Evolutionary conservation across 2,113 vertebrate genomes (phyloP).

Genomic region (Accipiter cooperii): DNA sequence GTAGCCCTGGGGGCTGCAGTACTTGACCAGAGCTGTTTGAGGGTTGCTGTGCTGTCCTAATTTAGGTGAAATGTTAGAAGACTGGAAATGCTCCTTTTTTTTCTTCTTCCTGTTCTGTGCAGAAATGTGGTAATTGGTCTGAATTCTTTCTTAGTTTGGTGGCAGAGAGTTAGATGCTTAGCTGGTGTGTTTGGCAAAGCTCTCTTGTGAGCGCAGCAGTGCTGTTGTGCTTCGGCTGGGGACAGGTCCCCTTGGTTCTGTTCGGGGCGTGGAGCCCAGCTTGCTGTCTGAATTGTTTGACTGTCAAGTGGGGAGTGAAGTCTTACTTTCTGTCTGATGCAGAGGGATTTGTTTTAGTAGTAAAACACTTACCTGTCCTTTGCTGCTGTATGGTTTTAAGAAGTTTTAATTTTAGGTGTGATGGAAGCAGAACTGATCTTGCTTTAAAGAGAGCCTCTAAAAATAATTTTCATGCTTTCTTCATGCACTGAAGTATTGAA

Average conservation of each 20-base stretch:
- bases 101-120: not conserved
- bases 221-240: not conserved
- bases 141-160: not conserved
- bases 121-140: conserved; percentile 2
- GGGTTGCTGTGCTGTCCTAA: not conserved
- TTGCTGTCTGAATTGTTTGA: not conserved
- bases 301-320: not conserved
- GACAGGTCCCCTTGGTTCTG: not conserved
- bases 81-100: not conserved
- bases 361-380: not conserved
- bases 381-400: not conserved
- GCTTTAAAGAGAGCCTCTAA: not conserved
- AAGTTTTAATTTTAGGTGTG: not conserved
- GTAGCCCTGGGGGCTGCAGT: conserved; percentile 1
- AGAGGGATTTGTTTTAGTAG: not conserved
- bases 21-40: conserved; percentile 16
- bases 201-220: not conserved
- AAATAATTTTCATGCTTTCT: not conserved
- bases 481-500: not conserved
- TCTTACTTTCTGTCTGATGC: not conserved
- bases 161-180: conserved; percentile 15
- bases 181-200: not conserved
- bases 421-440: not conserved
- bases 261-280: not conserved
- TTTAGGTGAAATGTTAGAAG: conserved; percentile 41